Conservation (phyloP, 2,888 invertebrate species). For the Hipparchia semele region DNA sequence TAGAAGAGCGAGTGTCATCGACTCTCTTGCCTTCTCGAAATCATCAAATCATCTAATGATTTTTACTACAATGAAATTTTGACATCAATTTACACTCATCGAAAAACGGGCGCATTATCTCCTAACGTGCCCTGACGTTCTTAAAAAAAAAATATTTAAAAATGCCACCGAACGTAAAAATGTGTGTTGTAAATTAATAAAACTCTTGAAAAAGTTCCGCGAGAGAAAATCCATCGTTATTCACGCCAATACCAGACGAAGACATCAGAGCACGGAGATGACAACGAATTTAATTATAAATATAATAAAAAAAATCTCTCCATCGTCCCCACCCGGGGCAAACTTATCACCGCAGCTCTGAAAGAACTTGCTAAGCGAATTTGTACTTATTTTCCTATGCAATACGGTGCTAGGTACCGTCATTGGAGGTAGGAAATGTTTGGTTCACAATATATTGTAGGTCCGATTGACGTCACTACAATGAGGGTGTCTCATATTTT, state of each 20-base stretch:
- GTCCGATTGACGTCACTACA: conserved; percentile 73
- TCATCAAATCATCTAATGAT: too few relatives aligned
- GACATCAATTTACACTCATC: conserved; percentile 26
- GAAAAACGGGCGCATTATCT: conserved; percentile 24
- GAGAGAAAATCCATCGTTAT: conserved; percentile 66
- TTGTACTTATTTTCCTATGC: conserved; percentile 53
- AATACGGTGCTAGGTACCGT: conserved; percentile 46
- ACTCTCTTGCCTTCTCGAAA: too few relatives aligned
- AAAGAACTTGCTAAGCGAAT: conserved; percentile 57
- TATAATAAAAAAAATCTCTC: conserved; percentile 75
- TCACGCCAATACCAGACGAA: conserved; percentile 78
- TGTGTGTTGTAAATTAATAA: conserved; percentile 59
- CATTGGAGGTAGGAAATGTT: conserved; percentile 48
- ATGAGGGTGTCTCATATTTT: conserved; percentile 71
- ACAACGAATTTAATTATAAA: conserved; percentile 82
- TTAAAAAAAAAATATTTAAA: conserved; percentile 34
- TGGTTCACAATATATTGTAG: conserved; percentile 73
- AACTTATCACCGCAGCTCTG: conserved; percentile 47
- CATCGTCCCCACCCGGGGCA: conserved; percentile 72
- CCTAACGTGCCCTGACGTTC: conserved; percentile 32
- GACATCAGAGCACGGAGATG: conserved; percentile 71
- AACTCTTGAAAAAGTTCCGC: conserved; percentile 59
- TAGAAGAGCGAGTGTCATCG: too few relatives aligned
- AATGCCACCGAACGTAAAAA: conserved; percentile 26
- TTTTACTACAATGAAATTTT: neutral